Evolutionary conservation across 1,140 invertebrate species (phyloP).

Genomic region (Drosophila tsacasi): DNA sequence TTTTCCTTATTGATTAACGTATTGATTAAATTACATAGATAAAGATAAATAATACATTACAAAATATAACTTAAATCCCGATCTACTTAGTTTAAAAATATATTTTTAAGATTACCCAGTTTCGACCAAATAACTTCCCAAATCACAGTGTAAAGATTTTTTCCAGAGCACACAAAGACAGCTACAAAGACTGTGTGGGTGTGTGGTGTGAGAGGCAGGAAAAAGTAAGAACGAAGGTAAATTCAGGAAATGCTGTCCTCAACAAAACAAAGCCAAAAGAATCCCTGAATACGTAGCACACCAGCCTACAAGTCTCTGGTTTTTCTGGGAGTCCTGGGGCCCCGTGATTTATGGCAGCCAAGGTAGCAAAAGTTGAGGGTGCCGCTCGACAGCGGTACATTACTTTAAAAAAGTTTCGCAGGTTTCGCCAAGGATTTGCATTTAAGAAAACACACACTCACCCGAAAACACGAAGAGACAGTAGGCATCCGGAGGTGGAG

Average conservation of each 20-base stretch:
- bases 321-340: constrained; percentile 8
- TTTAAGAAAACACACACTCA: constrained; percentile 54
- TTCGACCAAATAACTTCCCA: neutral
- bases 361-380: constrained; percentile 74
- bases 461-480: neutral
- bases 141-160: neutral
- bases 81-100: neutral
- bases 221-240: constrained; percentile 66
- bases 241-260: constrained; percentile 80
- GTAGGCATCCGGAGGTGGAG: constrained; percentile 22
- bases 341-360: constrained; percentile 77
- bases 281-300: constrained; percentile 55
- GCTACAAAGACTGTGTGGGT: constrained; percentile 23
- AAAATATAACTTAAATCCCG: neutral
- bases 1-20: no score
- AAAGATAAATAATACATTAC: no score
- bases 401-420: constrained; percentile 77
- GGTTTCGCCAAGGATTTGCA: constrained; percentile 78
- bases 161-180: constrained; percentile 13
- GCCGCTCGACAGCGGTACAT: constrained; percentile 27
- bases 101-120: neutral
- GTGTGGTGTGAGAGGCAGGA: constrained; percentile 23
- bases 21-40: no score
- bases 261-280: constrained; percentile 74
- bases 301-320: constrained; percentile 61